A percentile compares a stretch with the other conserved stretches of the same genome.
These are phyloP conservation scores for Platorchestia sp. DNA, from an alignment of 1,140 invertebrate species.

Conservation along the genomic window DNA sequence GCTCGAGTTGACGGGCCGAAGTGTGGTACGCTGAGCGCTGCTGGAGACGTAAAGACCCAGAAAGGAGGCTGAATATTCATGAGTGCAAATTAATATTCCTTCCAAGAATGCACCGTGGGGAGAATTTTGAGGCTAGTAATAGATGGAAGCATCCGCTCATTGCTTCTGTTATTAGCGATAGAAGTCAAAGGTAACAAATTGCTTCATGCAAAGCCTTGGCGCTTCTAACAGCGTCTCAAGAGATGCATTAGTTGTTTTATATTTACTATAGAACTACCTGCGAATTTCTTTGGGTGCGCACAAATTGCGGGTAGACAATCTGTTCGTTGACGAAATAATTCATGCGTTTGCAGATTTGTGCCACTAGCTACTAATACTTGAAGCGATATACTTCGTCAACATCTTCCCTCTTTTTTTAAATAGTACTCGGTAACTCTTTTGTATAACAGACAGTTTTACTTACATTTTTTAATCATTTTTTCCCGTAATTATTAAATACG, in stretches of 20 bases:
- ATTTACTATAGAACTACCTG: background rate
- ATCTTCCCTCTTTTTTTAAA: background rate
- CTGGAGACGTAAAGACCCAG: constrained; percentile 18
- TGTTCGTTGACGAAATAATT: background rate
- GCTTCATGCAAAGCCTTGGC: background rate
- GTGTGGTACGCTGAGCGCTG: background rate
- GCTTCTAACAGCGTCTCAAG: background rate
- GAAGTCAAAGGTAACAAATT: constrained; percentile 40
- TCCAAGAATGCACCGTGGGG: constrained; percentile 46
- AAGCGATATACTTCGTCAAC: background rate
- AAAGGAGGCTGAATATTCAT: constrained; percentile 38
- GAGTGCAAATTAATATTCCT: constrained; percentile 52
- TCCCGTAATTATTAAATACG: no score
- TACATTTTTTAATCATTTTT: no score
- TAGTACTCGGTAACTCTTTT: background rate
- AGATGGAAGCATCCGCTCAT: constrained; percentile 47
- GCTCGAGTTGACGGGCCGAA: background rate
- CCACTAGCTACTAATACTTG: background rate
- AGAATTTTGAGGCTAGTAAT: constrained; percentile 44
- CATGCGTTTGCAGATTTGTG: background rate
- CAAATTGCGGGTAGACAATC: background rate
- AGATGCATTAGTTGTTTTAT: background rate
- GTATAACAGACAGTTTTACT: no score
- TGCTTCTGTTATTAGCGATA: background rate
- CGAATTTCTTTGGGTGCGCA: background rate